A percentile compares a stretch with the other conserved stretches of the same genome.
These are phyloP conservation scores for Manis pentadactyla DNA, from an alignment of 2,797 vertebrate genomes.

Conservation along the genomic window DNA sequence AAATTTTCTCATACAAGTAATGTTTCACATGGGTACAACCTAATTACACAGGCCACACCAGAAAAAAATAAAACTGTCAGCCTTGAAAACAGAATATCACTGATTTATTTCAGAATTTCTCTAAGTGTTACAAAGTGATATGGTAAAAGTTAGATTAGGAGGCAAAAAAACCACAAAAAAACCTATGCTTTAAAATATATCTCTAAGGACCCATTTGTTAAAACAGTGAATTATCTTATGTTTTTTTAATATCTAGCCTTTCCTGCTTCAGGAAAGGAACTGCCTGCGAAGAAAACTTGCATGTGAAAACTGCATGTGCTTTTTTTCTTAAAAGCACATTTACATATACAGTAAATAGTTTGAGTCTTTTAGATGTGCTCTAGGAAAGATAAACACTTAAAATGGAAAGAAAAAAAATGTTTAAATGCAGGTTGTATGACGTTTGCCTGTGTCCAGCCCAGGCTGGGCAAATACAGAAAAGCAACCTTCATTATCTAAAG, in stretches of 20 bases:
- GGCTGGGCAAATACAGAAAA: conserved; percentile 44
- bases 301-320: conserved; percentile 1
- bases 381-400: background rate
- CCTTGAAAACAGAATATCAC: conserved; percentile 53
- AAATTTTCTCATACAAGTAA: conserved; percentile 57
- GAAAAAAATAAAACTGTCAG: conserved; percentile 69
- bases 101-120: conserved; percentile 67
- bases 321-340: conserved; percentile 25
- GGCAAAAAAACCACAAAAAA: conserved; percentile 45
- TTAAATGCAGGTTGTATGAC: conserved; percentile 18
- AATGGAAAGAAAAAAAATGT: conserved; percentile 51
- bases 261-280: conserved; percentile 64
- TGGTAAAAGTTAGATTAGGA: conserved; percentile 28
- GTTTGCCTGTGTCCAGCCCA: background rate
- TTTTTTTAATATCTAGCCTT: conserved; percentile 58
- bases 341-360: background rate
- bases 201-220: conserved; percentile 69
- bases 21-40: conserved; percentile 71
- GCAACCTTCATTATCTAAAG: conserved; percentile 45
- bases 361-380: background rate
- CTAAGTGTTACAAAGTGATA: conserved; percentile 58
- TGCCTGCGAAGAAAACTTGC: conserved; percentile 62
- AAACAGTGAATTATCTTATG: conserved; percentile 7
- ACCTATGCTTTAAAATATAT: conserved; percentile 42
- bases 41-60: conserved; percentile 65